These are phyloP conservation scores for Tinamus major DNA, from an alignment of 2,797 vertebrate species.

Conservation along the genomic window DNA sequence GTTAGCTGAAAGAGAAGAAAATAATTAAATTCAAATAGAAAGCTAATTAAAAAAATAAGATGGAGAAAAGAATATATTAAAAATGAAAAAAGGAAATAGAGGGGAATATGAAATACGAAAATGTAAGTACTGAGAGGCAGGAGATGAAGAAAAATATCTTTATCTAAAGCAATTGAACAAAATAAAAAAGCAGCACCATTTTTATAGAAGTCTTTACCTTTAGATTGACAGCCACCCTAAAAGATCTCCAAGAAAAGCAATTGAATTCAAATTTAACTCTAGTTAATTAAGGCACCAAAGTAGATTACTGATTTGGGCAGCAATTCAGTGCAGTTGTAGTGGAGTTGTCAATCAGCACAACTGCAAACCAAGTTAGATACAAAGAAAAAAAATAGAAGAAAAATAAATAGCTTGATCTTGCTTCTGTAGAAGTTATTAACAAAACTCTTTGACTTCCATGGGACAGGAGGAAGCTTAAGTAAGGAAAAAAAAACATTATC, in stretches of 20 bases:
- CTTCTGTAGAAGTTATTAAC: slow-evolving; percentile 3
- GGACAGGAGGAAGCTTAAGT: background rate
- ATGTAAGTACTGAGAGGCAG: slow-evolving; percentile 46
- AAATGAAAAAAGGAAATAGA: slow-evolving; percentile 42
- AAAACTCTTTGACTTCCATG: background rate
- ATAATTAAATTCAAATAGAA: slow-evolving; percentile 67
- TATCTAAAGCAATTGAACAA: slow-evolving; percentile 59
- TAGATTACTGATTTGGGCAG: slow-evolving; percentile 62
- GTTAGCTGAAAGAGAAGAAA: slow-evolving; percentile 60
- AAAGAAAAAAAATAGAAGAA: background rate
- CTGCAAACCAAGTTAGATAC: slow-evolving; percentile 25
- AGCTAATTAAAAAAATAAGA: slow-evolving; percentile 63
- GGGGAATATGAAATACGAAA: slow-evolving; percentile 55
- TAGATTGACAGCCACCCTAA: slow-evolving; percentile 59
- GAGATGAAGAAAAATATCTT: slow-evolving; percentile 63
- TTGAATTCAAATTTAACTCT: slow-evolving; percentile 63
- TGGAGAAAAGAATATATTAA: slow-evolving; percentile 66
- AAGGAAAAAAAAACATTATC: background rate
- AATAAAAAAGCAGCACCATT: slow-evolving; percentile 48
- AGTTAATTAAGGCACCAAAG: slow-evolving; percentile 69
- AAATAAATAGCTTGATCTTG: background rate
- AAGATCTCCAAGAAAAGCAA: slow-evolving; percentile 62
- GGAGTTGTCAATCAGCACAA: slow-evolving; percentile 54
- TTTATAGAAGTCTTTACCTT: slow-evolving; percentile 66
- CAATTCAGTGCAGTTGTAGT: slow-evolving; percentile 55